Base-by-base conservation (phyloP, 2,888 invertebrate species). In the Acrocyrtus sp. region DNA sequence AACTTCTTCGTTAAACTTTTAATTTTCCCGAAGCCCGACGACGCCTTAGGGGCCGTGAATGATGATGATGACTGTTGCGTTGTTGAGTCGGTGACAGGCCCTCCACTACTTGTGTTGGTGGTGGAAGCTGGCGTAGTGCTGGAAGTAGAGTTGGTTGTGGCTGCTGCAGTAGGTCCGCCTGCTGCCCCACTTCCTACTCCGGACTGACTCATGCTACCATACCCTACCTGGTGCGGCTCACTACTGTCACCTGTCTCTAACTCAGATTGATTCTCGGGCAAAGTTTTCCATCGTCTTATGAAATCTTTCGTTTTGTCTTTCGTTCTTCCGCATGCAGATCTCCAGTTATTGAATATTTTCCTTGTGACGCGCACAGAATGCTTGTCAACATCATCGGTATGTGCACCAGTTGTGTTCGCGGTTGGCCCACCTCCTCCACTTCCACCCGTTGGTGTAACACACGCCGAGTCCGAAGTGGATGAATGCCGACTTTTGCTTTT, bases 271-370 rank as follows among this genome's bases (percentile, higher is more conserved):
- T 79, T 76, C 69, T 80, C 80, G 48, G 80, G 80, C 24, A 80
- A 51, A 22, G 80, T 80, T 61, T 80, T 80, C 80, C 80, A 80
- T 24, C 76, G 17, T 58, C 74, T 70, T 29, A 91, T 84, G 72
- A 92, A 85, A 82, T 92, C 91, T 82, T 90, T 90, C 3, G 91
- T 92, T 83, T 89, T 88, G 82, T 91, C 91, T 82, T 89, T 90
- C 26, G 91, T 91, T 82, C 90, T 89, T 83, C 91, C 91, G 84
- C 92, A 91, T 81, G 91, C 91, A 81, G 90, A 89, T 78, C 88
- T 50, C 75, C 75, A 75, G 47, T 72, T 91, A 6, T 89, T 87
- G 83, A 91, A 90, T 83, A 91, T 90, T 83, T 91, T 91, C 58
- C 89, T 86, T 3, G 90, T 90, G 73, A 90, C 65, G 19, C 77